These are phyloP conservation scores for Crypturellus undulatus DNA, from an alignment of 2,113 vertebrate species.

Conservation along the genomic window DNA sequence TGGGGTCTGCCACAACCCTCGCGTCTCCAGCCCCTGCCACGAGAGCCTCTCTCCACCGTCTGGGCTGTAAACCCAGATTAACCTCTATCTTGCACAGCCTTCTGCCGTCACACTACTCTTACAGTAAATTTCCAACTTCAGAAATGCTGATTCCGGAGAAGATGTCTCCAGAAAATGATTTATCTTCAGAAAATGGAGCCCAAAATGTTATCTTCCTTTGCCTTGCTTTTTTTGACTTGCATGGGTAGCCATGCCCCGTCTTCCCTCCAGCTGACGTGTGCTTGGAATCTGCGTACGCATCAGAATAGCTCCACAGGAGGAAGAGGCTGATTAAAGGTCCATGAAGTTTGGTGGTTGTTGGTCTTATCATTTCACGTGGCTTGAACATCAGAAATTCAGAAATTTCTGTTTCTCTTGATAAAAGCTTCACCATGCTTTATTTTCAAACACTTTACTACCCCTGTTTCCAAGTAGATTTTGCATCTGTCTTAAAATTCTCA, in stretches of 20 bases:
- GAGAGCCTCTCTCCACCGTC: neutral
- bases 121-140: neutral
- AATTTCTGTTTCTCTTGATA: neutral
- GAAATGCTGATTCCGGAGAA: neutral
- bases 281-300: neutral
- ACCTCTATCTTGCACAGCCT: neutral
- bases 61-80: neutral
- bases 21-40: neutral
- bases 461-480: neutral
- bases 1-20: neutral
- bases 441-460: neutral
- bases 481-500: neutral
- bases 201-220: neutral
- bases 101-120: neutral
- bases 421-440: accelerated
- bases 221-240: neutral
- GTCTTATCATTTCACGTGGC: neutral
- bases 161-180: neutral
- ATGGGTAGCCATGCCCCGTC: neutral
- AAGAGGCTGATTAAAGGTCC: neutral
- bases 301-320: neutral
- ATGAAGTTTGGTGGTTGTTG: neutral
- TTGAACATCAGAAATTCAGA: neutral
- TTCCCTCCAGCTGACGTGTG: neutral
- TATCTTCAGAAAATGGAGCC: neutral